Evolutionary conservation across 2,888 invertebrate species (phyloP).

Genomic region (Macaria liturata): DNA sequence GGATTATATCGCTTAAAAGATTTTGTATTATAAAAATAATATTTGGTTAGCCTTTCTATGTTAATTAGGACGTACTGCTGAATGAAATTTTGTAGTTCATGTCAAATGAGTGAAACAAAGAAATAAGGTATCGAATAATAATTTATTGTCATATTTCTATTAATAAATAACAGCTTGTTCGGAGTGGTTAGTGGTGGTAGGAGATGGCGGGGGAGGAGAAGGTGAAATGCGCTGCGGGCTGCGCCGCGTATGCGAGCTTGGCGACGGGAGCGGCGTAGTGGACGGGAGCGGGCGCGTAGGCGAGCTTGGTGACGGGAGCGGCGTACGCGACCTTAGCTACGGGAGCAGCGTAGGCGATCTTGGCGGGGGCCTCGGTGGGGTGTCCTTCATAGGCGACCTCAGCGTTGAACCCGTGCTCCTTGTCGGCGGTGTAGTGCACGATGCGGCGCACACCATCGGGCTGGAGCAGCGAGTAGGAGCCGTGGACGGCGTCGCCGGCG

Average conservation of each 20-base stretch:
- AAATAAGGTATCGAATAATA: constrained; percentile 36
- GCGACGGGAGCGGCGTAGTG: constrained; percentile 39
- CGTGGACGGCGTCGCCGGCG: constrained; percentile 69
- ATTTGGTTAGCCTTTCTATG: no score
- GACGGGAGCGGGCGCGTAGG: constrained; percentile 45
- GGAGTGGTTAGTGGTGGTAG: constrained; percentile 60
- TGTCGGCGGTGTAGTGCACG: constrained; percentile 74
- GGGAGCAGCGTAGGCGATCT: constrained; percentile 34
- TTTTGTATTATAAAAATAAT: no score
- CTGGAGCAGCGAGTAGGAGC: constrained; percentile 75
- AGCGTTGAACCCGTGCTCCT: constrained; percentile 73
- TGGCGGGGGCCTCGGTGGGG: constrained; percentile 44
- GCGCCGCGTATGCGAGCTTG: constrained; percentile 41
- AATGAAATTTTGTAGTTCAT: no score
- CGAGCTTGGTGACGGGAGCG: constrained; percentile 47
- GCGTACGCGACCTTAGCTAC: constrained; percentile 57
- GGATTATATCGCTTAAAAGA: no score
- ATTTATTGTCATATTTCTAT: constrained; percentile 40
- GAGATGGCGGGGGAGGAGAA: constrained; percentile 66
- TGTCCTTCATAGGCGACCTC: constrained; percentile 72
- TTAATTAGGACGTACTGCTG: no score
- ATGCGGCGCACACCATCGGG: constrained; percentile 74
- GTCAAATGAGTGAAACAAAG: no score
- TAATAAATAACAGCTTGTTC: constrained; percentile 51
- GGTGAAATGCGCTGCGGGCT: constrained; percentile 55